Evolutionary conservation across 2,113 vertebrate genomes (phyloP), one percentile per base, ranked within the genome.

Genomic region (Scomber japonicus): DNA sequence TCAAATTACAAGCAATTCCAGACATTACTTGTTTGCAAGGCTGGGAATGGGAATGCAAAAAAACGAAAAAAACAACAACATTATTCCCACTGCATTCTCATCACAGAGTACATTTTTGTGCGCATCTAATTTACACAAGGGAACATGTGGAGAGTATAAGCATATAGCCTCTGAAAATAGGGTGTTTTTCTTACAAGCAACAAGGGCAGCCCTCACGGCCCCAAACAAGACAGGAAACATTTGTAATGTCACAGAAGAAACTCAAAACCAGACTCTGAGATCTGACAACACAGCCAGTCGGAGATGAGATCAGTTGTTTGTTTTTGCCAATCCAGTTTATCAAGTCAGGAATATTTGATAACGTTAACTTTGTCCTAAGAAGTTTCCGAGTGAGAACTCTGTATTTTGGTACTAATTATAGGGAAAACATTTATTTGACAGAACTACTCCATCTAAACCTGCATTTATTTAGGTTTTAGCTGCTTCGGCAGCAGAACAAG

Each of bases 231-330:
- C 66, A 75, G 62, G 44, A 88, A 57, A 85, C 53, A 79, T 73
- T 60, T 66, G 50, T 87, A 87, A 86, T 78, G 81, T 21, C 62
- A 79, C 46, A 12, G 71, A 80, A 61, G 11, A 45, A 60, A 51
- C 60, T 61, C 4, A 15, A 89, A 91, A 61, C 55, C 78, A 85
- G 78, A 88, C 89, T 90, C 80, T 55, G 69, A 62, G 75, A 84
- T 63, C 5, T 88, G 85, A 88, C 48, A 80, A 31, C 81, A 86
- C 80, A 65, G 48, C 77, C 72, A 71, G 24, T 30, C 16, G 5
- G 27, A 72, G 44, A 63, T 17, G 21, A 65, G 3, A 4, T 31
- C 2, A 40, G 35, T 9, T 49, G 8, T 9, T 21, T 19, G 21
- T 24, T 35, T 31, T 17, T 2, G 14, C 1, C 21, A 40, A n/a